These are phyloP conservation scores for Peucedramus taeniatus DNA, from an alignment of 2,113 vertebrate species.

Conservation along the genomic window DNA sequence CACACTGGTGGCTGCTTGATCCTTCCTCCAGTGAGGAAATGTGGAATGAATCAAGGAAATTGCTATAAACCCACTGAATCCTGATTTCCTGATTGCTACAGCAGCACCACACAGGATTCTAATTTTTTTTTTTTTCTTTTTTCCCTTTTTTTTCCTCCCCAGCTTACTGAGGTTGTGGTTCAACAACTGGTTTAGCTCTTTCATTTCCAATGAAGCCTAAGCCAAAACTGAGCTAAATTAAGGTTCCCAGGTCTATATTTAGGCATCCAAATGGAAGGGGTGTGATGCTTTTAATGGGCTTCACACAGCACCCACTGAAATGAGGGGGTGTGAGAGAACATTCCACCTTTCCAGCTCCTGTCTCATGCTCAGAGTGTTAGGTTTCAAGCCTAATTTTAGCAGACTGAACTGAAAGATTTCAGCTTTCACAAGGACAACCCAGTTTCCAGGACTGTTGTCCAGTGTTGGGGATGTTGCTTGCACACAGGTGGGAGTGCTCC, in stretches of 20 bases:
- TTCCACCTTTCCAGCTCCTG: background rate
- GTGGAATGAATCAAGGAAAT: background rate
- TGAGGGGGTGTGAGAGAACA: rapidly evolving
- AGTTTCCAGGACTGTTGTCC: background rate
- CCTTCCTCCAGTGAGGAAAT: background rate
- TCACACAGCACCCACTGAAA: background rate
- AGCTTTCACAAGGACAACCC: background rate
- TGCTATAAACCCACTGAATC: background rate
- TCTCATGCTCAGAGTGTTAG: background rate
- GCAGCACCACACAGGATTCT: background rate
- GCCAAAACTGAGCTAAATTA: background rate
- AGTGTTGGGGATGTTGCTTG: rapidly evolving
- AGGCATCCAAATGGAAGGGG: background rate
- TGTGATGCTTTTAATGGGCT: background rate
- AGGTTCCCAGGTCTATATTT: background rate
- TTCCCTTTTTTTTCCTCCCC: rapidly evolving
- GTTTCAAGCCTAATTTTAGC: background rate
- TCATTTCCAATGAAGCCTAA: background rate
- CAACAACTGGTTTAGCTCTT: background rate
- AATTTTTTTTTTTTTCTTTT: rapidly evolving
- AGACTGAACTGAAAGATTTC: background rate
- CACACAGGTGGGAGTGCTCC: background rate
- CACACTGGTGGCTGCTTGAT: background rate
- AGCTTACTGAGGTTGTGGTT: rapidly evolving
- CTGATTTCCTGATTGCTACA: background rate